Evolutionary conservation across 2,888 invertebrate genomes (phyloP).

Genomic region (Actias luna): DNA sequence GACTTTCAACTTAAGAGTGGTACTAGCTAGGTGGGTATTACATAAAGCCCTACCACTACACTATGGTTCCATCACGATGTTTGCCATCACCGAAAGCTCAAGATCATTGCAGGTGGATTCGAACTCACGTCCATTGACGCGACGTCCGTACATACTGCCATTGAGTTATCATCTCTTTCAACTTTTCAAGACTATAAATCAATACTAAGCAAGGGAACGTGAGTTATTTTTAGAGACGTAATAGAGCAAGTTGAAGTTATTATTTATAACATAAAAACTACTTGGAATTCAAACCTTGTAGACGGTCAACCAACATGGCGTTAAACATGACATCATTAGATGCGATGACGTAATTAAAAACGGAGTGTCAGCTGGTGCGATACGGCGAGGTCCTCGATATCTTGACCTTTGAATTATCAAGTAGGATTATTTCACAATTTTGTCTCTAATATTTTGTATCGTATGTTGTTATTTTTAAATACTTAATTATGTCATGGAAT

Average conservation of each 20-base stretch:
- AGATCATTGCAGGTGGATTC: no score
- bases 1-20: no score
- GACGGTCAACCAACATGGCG: background rate
- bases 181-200: background rate
- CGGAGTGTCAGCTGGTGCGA: constrained; percentile 1
- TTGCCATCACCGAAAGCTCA: no score
- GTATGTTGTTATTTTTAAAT: background rate
- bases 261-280: background rate
- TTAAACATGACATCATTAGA: constrained; percentile 13
- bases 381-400: background rate
- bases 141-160: no score
- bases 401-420: constrained; percentile 19
- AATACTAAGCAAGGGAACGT: background rate
- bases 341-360: constrained; percentile 1
- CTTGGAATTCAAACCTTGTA: constrained; percentile 10
- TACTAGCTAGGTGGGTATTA: no score
- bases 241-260: background rate
- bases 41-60: no score
- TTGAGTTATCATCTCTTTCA: no score
- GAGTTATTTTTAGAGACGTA: background rate
- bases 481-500: no score
- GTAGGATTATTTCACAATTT: constrained; percentile 12
- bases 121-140: no score
- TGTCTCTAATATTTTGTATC: background rate
- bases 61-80: no score